These are phyloP conservation scores for Ascaphus truei DNA, from an alignment of 2,113 vertebrate genomes.

Conservation along the genomic window DNA sequence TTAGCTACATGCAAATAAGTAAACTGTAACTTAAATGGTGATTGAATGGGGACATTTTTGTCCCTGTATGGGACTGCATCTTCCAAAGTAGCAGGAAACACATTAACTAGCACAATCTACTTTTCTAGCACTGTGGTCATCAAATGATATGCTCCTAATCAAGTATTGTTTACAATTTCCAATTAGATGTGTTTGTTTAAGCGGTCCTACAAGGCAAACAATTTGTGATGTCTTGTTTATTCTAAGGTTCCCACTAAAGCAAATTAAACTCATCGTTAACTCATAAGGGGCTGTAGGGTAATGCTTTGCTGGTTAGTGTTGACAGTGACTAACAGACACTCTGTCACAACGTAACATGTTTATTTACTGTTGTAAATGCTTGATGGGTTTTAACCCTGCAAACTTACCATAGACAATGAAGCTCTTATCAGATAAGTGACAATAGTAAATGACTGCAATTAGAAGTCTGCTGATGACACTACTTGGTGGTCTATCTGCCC, in stretches of 20 bases:
- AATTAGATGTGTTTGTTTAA: slow-evolving; percentile 85
- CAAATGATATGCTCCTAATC: slow-evolving; percentile 31
- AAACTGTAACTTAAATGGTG: too few species aligned
- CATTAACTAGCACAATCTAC: slow-evolving; percentile 10
- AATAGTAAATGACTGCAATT: slow-evolving; percentile 79
- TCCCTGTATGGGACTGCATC: too few species aligned
- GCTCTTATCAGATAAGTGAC: slow-evolving; percentile 83
- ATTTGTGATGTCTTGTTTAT: slow-evolving; percentile 81
- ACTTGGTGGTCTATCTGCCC: slow-evolving; percentile 73
- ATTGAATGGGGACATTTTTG: too few species aligned
- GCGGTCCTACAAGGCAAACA: slow-evolving; percentile 80
- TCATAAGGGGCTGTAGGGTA: slow-evolving; percentile 50
- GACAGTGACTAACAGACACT: slow-evolving; percentile 76
- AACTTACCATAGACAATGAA: slow-evolving; percentile 77
- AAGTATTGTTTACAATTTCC: slow-evolving; percentile 55
- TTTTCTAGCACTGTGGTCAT: not conserved
- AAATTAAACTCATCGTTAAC: slow-evolving; percentile 80
- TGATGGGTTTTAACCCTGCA: slow-evolving; percentile 74
- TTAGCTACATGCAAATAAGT: too few species aligned
- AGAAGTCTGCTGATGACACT: slow-evolving; percentile 70
- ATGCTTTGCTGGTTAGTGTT: slow-evolving; percentile 66
- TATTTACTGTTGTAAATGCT: slow-evolving; percentile 63
- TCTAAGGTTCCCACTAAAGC: slow-evolving; percentile 72
- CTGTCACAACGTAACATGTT: slow-evolving; percentile 67
- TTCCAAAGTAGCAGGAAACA: too few species aligned